These are phyloP conservation scores for Troilus luridus DNA, from an alignment of 2,888 invertebrate species.

Conservation along the genomic window DNA sequence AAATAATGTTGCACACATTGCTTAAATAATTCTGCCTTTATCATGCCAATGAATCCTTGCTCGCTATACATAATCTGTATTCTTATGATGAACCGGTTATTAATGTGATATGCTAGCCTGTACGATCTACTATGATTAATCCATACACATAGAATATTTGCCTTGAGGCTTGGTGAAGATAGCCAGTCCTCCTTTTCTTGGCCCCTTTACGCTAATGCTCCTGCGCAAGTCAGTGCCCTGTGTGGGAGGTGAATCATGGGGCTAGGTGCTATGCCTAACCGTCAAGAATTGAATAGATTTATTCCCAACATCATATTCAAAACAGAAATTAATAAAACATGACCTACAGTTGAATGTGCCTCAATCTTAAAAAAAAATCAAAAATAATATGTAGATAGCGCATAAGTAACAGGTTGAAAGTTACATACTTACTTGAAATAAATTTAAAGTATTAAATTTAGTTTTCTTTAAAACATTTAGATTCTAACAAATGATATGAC, in stretches of 20 bases:
- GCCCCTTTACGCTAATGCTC: neutral
- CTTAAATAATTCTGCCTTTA: neutral
- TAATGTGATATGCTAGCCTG: neutral
- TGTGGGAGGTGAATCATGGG: slow-evolving; percentile 18
- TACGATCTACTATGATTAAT: neutral
- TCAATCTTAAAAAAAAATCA: too few relatives aligned
- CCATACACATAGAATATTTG: neutral
- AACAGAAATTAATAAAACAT: neutral
- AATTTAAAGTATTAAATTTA: too few relatives aligned
- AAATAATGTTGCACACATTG: neutral
- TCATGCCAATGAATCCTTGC: neutral
- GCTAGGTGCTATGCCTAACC: neutral
- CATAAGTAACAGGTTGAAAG: too few relatives aligned
- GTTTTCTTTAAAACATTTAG: too few relatives aligned
- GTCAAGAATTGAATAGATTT: neutral
- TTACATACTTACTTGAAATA: too few relatives aligned
- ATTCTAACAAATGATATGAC: too few relatives aligned
- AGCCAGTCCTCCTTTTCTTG: neutral
- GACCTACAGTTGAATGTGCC: neutral
- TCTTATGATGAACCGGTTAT: neutral
- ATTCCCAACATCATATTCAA: neutral
- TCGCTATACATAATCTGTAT: neutral
- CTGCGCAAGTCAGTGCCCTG: slow-evolving; percentile 1
- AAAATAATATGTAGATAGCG: too few relatives aligned
- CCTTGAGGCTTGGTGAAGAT: neutral